Evolutionary conservation across 2,888 invertebrate species (phyloP).

Genomic region (Minunthozetes semirufus): DNA sequence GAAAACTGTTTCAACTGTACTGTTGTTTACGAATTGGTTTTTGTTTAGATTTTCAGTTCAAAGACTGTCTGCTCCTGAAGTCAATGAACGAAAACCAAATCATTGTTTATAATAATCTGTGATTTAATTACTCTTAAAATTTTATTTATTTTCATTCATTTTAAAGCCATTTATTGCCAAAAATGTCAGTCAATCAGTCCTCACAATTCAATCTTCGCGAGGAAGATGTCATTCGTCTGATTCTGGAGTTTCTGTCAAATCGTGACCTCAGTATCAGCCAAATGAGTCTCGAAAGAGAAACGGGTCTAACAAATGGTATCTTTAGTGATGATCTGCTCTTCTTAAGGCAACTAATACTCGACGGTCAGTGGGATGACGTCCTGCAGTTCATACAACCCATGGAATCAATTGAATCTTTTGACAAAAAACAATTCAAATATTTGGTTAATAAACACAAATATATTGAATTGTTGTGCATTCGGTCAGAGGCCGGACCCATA

Average conservation of each 20-base stretch:
- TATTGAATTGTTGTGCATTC: slow-evolving; percentile 84
- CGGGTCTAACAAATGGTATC: slow-evolving; percentile 86
- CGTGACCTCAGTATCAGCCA: slow-evolving; percentile 82
- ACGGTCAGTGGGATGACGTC: slow-evolving; percentile 97
- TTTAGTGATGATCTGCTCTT: slow-evolving; percentile 91
- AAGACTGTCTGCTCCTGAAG: neutral
- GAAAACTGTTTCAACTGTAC: neutral
- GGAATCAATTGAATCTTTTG: slow-evolving; percentile 64
- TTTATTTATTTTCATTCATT: neutral
- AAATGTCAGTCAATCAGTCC: neutral
- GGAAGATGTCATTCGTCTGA: slow-evolving; percentile 77
- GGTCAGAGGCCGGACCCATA: slow-evolving; percentile 63
- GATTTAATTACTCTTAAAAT: neutral
- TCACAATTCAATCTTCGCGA: slow-evolving; percentile 67
- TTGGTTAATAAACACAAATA: slow-evolving; percentile 85
- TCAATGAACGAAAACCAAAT: slow-evolving; percentile 14
- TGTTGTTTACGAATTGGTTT: neutral
- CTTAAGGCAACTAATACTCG: slow-evolving; percentile 83
- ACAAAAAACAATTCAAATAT: slow-evolving; percentile 75
- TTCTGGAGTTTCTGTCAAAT: slow-evolving; percentile 77
- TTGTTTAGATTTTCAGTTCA: neutral
- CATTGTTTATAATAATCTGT: neutral
- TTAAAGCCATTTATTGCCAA: neutral
- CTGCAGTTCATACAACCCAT: slow-evolving; percentile 91
- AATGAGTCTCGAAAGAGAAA: slow-evolving; percentile 83